These are phyloP conservation scores for Pantala flavescens DNA, from an alignment of 1,140 invertebrate species.

Conservation along the genomic window DNA sequence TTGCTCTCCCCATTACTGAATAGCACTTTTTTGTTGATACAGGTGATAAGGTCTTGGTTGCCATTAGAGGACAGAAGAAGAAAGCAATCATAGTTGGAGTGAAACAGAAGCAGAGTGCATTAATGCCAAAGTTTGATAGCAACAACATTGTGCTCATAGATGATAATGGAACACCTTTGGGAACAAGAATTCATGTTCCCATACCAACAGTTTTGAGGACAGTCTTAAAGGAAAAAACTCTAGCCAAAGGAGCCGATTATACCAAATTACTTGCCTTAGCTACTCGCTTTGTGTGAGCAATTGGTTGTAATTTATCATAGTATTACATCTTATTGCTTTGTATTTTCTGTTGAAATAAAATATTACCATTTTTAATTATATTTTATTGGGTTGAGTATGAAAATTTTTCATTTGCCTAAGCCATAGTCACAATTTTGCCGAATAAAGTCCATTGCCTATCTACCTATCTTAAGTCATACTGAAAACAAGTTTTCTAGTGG, in stretches of 20 bases:
- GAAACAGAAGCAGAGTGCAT: slow-evolving; percentile 69
- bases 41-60: slow-evolving; percentile 86
- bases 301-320: too few relatives aligned
- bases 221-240: slow-evolving; percentile 69
- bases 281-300: slow-evolving; percentile 74
- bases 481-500: too few relatives aligned
- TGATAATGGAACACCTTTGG: slow-evolving; percentile 83
- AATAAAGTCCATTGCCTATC: too few relatives aligned
- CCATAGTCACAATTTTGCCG: too few relatives aligned
- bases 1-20: too few relatives aligned
- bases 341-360: too few relatives aligned
- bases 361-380: too few relatives aligned
- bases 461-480: too few relatives aligned
- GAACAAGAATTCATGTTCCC: slow-evolving; percentile 88
- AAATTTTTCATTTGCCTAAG: too few relatives aligned
- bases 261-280: slow-evolving; percentile 91
- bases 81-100: slow-evolving; percentile 90
- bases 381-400: too few relatives aligned
- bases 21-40: too few relatives aligned
- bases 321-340: too few relatives aligned
- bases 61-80: slow-evolving; percentile 93
- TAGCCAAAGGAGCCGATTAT: slow-evolving; percentile 80
- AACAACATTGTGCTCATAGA: slow-evolving; percentile 96
- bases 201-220: slow-evolving; percentile 86
- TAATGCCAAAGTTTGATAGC: slow-evolving; percentile 86